Evolutionary conservation across 2,888 invertebrate species (phyloP), one percentile per base, ranked within the genome.

Genomic region (Clostera curtula): DNA sequence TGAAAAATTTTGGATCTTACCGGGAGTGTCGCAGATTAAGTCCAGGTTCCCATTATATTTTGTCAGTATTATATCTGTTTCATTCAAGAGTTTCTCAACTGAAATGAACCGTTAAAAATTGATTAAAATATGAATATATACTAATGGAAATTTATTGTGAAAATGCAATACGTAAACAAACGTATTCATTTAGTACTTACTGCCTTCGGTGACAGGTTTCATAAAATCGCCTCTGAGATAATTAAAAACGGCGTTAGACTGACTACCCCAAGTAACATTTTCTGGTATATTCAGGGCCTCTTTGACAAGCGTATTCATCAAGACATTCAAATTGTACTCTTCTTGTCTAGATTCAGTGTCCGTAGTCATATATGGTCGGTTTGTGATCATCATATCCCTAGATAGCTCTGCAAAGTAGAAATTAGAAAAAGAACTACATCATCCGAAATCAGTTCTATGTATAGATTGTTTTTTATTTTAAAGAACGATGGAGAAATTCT

Each of bases 31-130:
- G 36, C 93, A 93, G 52, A 95, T 94, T 9, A 95, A 85, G 68
- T 96, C 95, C 36, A 95, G 79, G 53, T 95, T 93, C 14, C 93
- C 94, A 41, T 89, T 91, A 56, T 91, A 90, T 9, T 93, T 90
- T 15, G 86, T 86, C 1, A 93, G 85, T 25, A 88, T 86, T 9
- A 93, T 71, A 25, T 87, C 74, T 0, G 92, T 92, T 44, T 86
- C 86, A 43, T 90, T 89, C 11, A 93, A 68, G 7, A 93, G 70
- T 31, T 77, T 70, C 55, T 91, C 90, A 52, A 93, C 93, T 89
- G 67, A 50, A 69, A 73, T 34, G 26, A n/a, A n/a, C n/a, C n/a
- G n/a, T n/a, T n/a, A n/a, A n/a, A n/a, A n/a, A n/a, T n/a, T n/a
- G n/a, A n/a, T n/a, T n/a, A n/a, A n/a, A n/a, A n/a, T n/a, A n/a